Evolutionary conservation across 1,140 invertebrate genomes (phyloP), one percentile per base, ranked within the genome.

Genomic region (Papilio aristodemus): DNA sequence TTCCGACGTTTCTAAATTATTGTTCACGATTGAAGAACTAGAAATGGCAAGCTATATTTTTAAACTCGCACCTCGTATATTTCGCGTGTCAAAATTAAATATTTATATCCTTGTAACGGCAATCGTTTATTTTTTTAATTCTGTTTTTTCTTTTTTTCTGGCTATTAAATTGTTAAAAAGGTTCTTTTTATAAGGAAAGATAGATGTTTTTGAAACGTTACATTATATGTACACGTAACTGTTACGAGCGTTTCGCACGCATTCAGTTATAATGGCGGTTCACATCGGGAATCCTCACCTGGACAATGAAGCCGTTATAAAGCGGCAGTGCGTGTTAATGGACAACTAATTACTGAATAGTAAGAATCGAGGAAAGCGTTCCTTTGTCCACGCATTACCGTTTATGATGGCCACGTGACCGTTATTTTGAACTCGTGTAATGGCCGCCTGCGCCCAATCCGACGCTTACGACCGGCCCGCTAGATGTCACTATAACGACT

Each of bases 401-500:
- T 66, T 32, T 66, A 66, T 22, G 41, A 66, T 4, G n/a, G 39
- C 39, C 39, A 43, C 22, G 25, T 32, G 19, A 13, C 39, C 67
- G 69, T 76, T 71, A 79, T 76, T 76, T 73, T 66, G 36, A 75
- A 75, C 60, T 69, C 71, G 71, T 50, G 60, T 32, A 64, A 64
- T 64, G 19, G 62, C 59, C 59, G 59, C 62, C 39, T 32, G 19
- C 38, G 62, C 38, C 25, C 63, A 41, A 25, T 50, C n/a, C 59
- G 32, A 70, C 70, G 68, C 75, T 75, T 71, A 72, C 75, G 74
- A 78, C 70, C 71, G 64, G 39, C 71, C 71, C 79, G 76, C 72
- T 84, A 83, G 84, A 86, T 87, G 83, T 86, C 85, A 74, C 79
- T 76, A 71, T 75, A 80, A 83, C 78, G 75, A 79, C 80, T 84